Conservation (phyloP, 2,113 vertebrate genomes). For the Oreocharis arfaki region DNA sequence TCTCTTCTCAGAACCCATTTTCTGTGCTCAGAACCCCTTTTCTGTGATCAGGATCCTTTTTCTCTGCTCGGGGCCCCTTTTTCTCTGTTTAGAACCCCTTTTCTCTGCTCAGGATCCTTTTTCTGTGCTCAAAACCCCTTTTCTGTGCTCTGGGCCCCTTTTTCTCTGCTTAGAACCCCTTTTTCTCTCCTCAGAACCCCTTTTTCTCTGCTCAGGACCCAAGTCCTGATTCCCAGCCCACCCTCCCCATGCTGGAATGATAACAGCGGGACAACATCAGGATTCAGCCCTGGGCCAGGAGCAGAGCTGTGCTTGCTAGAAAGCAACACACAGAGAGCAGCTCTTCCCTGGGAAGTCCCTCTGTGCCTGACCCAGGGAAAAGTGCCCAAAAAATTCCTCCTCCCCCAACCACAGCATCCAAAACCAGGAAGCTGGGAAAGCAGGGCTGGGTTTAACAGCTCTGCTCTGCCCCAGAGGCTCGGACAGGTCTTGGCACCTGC, state of each 20-base stretch:
- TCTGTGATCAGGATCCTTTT: not conserved
- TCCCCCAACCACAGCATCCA: not conserved
- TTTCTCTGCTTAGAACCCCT: too few species aligned
- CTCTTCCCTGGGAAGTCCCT: not conserved
- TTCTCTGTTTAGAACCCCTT: not conserved
- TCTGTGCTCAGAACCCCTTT: not conserved
- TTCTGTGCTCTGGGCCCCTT: not conserved
- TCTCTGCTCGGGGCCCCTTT: not conserved
- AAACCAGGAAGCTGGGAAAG: not conserved
- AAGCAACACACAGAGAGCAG: not conserved
- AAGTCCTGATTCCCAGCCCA: not conserved
- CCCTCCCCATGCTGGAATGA: not conserved
- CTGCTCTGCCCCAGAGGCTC: not conserved
- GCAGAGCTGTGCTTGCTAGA: not conserved
- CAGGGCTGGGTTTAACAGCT: not conserved
- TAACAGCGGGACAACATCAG: fast-evolving
- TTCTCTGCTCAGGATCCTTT: not conserved
- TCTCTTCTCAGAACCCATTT: not conserved
- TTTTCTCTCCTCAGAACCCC: not conserved
- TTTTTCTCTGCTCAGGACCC: not conserved
- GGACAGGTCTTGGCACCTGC: not conserved
- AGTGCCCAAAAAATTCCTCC: not conserved
- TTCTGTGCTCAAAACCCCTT: not conserved
- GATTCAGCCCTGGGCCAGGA: fast-evolving
- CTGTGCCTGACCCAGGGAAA: not conserved